These are phyloP conservation scores for Verasper variegatus DNA, from an alignment of 2,113 vertebrate species.

Conservation along the genomic window DNA sequence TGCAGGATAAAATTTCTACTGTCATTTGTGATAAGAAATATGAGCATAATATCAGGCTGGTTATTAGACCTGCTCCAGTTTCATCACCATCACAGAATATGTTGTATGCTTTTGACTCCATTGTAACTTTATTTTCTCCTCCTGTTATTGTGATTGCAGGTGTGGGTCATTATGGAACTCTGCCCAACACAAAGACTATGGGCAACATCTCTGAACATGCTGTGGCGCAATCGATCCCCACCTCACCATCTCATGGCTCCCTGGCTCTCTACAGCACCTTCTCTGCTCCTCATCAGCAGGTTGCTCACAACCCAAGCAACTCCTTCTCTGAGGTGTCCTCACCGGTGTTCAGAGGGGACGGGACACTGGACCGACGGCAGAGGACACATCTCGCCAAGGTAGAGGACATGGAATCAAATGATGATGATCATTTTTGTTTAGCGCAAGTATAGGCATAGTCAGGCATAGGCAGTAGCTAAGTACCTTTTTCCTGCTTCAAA, in stretches of 20 bases:
- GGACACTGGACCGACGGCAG: slow-evolving; percentile 88
- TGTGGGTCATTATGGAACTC: slow-evolving; percentile 83
- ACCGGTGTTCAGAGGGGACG: slow-evolving; percentile 85
- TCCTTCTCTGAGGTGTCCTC: slow-evolving; percentile 87
- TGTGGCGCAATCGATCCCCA: slow-evolving; percentile 85
- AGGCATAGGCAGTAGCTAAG: too few relatives aligned
- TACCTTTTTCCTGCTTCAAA: too few relatives aligned
- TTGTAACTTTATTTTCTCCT: not conserved
- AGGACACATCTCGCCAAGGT: slow-evolving; percentile 87
- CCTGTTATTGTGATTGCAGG: slow-evolving; percentile 25
- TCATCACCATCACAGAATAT: not conserved
- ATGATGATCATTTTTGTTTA: not conserved
- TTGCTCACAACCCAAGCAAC: slow-evolving; percentile 70
- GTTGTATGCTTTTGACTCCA: not conserved
- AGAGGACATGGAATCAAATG: slow-evolving; percentile 2
- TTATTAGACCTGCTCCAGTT: too few relatives aligned
- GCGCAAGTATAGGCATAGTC: too few relatives aligned
- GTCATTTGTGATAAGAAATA: too few relatives aligned
- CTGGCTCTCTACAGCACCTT: slow-evolving; percentile 86
- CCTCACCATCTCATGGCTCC: slow-evolving; percentile 92
- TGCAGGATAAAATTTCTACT: too few relatives aligned
- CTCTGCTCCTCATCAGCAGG: slow-evolving; percentile 81
- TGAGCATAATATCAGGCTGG: too few relatives aligned
- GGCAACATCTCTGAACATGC: slow-evolving; percentile 86
- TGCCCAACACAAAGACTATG: slow-evolving; percentile 90